Base-by-base conservation (phyloP, 2,113 vertebrate species). In the Acrocephalus kingi region DNA sequence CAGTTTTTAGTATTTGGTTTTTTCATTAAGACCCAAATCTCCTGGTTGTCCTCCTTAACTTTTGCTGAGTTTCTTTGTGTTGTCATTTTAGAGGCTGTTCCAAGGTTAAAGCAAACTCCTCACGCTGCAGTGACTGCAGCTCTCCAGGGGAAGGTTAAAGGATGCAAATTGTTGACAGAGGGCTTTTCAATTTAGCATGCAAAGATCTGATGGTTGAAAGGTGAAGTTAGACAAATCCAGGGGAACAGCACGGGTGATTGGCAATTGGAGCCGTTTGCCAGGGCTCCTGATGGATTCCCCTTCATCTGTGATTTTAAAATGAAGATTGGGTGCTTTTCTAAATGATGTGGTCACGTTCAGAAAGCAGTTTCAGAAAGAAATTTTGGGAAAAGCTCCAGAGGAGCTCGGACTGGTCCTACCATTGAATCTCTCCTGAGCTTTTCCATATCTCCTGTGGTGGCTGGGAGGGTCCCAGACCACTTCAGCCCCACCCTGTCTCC, bases 161-260 rank as follows among this genome's bases (percentile, higher is more conserved):
- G 95, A 96, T 96, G 87, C 90, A 96, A 89, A 95, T 82, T 95
- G 89, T 97, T 97, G 95, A 95, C 93, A 95, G 91, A 97, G 91
- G 84, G 89, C 87, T 94, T 94, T 97, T 78, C 93, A 94, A 87
- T 95, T 97, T 93, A 84, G 74, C 77, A 19, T 95, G 92, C 87
- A 82, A 82, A 95, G 90, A 94, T 91, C 87, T 67, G 69, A 43
- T 68, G 77, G 90, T 89, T 94, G 92, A 89, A 84, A 95, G 95
- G 95, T 93, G 87, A 93, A 91, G 69, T 80, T 46, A 81, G 81
- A 95, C 74, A 96, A 95, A 89, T 75, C 77, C 90, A 78, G 95
- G 67, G 39, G 74, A 95, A 35, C 39, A 39, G 87, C 49, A 59
- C 0, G 18, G 77, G 66, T 74, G 56, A 81, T 81, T 49, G 1